Evolutionary conservation across 2,113 vertebrate species (phyloP).

Genomic region (Sylvicapra grimmia): DNA sequence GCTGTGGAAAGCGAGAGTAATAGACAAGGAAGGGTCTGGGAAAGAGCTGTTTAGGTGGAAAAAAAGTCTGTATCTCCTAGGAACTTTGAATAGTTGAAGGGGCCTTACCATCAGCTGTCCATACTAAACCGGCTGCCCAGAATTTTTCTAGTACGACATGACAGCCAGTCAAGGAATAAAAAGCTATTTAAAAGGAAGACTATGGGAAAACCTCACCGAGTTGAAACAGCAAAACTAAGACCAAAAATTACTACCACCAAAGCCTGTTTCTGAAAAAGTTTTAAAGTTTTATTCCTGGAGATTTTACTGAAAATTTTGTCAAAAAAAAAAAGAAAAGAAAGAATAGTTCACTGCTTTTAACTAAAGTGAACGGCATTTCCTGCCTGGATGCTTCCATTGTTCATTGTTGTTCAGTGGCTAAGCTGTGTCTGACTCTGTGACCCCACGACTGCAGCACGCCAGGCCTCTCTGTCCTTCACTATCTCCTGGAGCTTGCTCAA

Average conservation of each 20-base stretch:
- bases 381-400: not conserved
- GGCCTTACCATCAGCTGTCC: not conserved
- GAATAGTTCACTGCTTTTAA: not conserved
- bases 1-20: not conserved
- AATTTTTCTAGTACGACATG: not conserved
- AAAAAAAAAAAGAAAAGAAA: not conserved
- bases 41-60: not conserved
- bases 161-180: not conserved
- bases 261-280: not conserved
- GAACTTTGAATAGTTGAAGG: no score
- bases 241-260: not conserved
- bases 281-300: not conserved
- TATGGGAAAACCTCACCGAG: not conserved
- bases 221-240: not conserved
- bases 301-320: conserved; percentile 6
- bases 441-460: not conserved
- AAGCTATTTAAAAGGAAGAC: not conserved
- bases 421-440: not conserved
- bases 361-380: conserved; percentile 36
- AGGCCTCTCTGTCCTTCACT: not conserved
- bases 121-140: not conserved
- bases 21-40: not conserved
- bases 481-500: not conserved
- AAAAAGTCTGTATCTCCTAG: not conserved
- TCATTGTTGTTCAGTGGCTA: not conserved